A percentile compares a stretch with the other conserved stretches of the same genome.
These are phyloP conservation scores for Galagoides demidoff DNA, from an alignment of 2,797 vertebrate genomes.

Conservation along the genomic window DNA sequence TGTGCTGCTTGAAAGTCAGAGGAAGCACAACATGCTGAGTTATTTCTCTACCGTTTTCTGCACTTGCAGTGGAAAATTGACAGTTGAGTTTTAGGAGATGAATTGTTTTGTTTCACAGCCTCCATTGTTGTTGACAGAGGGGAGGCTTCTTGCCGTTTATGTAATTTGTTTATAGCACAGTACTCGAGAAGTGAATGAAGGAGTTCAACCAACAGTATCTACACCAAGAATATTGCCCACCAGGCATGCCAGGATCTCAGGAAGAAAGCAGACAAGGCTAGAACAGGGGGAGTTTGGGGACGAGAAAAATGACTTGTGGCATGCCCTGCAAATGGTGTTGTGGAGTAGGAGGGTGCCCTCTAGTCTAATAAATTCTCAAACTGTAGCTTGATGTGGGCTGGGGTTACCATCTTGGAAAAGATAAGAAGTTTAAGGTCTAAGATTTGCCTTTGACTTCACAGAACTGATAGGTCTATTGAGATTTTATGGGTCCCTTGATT, in stretches of 20 bases:
- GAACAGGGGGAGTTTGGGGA: not conserved
- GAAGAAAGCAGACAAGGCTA: constrained; percentile 34
- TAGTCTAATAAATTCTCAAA: constrained; percentile 23
- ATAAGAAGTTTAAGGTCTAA: not conserved
- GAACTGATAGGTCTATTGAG: not conserved
- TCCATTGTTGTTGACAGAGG: constrained; percentile 43
- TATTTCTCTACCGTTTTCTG: constrained; percentile 53
- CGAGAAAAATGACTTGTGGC: not conserved
- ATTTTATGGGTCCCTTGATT: not conserved
- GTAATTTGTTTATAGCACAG: constrained; percentile 43
- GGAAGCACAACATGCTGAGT: constrained; percentile 48
- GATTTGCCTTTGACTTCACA: constrained; percentile 13
- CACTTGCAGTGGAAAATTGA: constrained; percentile 18
- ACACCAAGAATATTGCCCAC: not conserved
- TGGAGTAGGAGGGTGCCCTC: not conserved
- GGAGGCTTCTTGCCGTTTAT: constrained; percentile 42
- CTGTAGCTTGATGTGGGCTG: not conserved
- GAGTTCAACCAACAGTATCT: constrained; percentile 12
- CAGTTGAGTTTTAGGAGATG: constrained; percentile 44
- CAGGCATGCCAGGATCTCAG: constrained; percentile 18
- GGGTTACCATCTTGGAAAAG: not conserved
- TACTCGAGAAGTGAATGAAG: constrained; percentile 26
- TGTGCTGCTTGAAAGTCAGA: constrained; percentile 61
- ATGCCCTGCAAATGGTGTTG: not conserved
- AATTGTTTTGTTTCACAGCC: constrained; percentile 46